Base-by-base conservation (phyloP, 2,113 vertebrate species). In the Turdus rufiventris region DNA sequence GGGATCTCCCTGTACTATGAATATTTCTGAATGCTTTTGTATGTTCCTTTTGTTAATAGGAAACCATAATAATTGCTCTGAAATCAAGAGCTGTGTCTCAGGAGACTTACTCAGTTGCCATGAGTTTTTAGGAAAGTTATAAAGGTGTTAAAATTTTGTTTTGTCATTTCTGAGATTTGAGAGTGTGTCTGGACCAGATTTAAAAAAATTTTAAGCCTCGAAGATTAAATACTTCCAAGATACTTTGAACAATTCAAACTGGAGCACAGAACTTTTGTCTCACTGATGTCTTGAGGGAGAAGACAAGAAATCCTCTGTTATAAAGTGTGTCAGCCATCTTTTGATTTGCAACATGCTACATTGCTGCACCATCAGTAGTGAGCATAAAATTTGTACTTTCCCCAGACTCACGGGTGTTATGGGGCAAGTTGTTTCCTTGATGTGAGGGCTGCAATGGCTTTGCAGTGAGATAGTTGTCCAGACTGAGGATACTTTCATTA, bases 391-490 rank as follows among this genome's bases (percentile, higher is more conserved):
- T 57, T 77, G 8, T 12, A 5, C 68, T 68, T 76, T 65, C 12
- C 15, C 24, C 25, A 63, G 8, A 73, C 24, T 15, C 0, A 2
- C 34, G 18, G 18, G 5, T n/a, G 1, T 43, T 65, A 38, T 4
- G 14, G 18, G 4, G 11, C 0, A 5, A 79, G 4, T 5, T 82
- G 8, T 76, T 26, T 29, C 45, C 62, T 72, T 73, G 28, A 36
- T 57, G 8, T 42, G 38, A 67, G 20, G 14, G 9, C 2, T 71
- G 58, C 47, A 29, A 23, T 9, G 4, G 5, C 5, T 94, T 91
- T 75, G 14, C 3, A 24, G 24, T 62, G 33, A 77, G 48, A 66
- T 8, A 28, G 12, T 6, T 48, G 6, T 42, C 15, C 33, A 75
- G n/a, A 38, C 8, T 72, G 14, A 65, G 20, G 19, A 56, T 45